A percentile compares a stretch with the other conserved stretches of the same genome.
Evolutionary conservation across 2,888 invertebrate genomes (phyloP).

Genomic region (Saturnia pavonia): DNA sequence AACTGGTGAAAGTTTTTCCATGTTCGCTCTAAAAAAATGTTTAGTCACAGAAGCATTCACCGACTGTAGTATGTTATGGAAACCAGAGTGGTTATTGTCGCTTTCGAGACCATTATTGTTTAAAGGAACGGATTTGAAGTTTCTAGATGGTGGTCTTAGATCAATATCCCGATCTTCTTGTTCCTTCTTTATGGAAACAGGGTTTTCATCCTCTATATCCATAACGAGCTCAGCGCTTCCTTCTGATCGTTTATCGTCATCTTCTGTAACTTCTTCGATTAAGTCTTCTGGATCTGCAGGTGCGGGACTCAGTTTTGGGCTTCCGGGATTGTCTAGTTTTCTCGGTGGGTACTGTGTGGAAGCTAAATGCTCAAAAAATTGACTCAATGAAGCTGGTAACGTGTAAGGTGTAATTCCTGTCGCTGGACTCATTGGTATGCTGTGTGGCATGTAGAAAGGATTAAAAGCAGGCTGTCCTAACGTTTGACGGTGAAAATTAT

Average conservation of each 20-base stretch:
- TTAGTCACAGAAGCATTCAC: constrained; percentile 89
- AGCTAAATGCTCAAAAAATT: constrained; percentile 85
- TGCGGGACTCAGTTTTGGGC: constrained; percentile 56
- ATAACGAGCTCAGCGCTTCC: constrained; percentile 85
- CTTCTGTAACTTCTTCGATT: constrained; percentile 83
- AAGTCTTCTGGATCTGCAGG: constrained; percentile 82
- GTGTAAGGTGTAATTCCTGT: constrained; percentile 77
- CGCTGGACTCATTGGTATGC: constrained; percentile 77
- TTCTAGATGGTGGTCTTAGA: constrained; percentile 46
- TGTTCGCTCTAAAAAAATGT: constrained; percentile 86
- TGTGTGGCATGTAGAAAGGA: constrained; percentile 84
- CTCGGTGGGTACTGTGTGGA: constrained; percentile 75
- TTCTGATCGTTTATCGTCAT: constrained; percentile 76
- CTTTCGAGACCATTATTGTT: constrained; percentile 54
- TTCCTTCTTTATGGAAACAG: constrained; percentile 71
- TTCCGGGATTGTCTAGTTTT: constrained; percentile 59
- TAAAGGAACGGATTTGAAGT: constrained; percentile 61
- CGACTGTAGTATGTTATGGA: constrained; percentile 87
- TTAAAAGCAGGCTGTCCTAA: constrained; percentile 79
- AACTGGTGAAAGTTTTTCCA: constrained; percentile 84
- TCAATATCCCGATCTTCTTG: constrained; percentile 60
- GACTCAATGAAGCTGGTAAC: constrained; percentile 82
- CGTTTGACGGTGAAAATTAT: constrained; percentile 72
- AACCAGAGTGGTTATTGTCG: constrained; percentile 82
- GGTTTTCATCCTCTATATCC: constrained; percentile 85